phyloP scores from a whole-genome alignment of 2,888 invertebrate species.

The Sipha maydis region DNA sequence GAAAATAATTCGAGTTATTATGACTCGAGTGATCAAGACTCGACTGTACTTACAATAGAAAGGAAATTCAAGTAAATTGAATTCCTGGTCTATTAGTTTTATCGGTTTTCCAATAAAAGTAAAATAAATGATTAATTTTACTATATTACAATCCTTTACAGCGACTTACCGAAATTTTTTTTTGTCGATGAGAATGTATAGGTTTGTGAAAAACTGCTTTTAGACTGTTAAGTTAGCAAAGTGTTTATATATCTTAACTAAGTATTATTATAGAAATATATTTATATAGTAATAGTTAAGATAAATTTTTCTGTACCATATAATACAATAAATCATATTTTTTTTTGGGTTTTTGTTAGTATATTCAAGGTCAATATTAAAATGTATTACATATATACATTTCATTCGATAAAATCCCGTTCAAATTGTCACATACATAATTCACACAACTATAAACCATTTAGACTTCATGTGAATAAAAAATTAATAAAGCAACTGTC shows the following conservation, averaged over 20 bases:
- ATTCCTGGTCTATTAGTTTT: not conserved
- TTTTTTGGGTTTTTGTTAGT: not conserved
- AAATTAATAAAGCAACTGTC: too few species aligned
- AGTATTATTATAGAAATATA: not conserved
- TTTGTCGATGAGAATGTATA: constrained; percentile 30
- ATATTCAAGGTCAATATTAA: not conserved
- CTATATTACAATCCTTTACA: not conserved
- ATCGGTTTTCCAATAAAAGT: not conserved
- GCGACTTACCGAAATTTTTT: constrained; percentile 8
- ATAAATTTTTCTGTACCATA: constrained; percentile 23
- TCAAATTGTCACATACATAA: not conserved
- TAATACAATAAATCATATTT: constrained; percentile 31
- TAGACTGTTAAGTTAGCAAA: constrained; percentile 35
- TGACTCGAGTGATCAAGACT: too few species aligned
- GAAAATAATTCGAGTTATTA: too few species aligned
- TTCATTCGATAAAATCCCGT: not conserved
- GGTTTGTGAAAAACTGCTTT: constrained; percentile 30
- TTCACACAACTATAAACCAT: too few species aligned
- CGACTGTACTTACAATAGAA: not conserved
- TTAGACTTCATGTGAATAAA: too few species aligned
- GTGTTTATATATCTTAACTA: not conserved
- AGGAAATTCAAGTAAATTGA: not conserved
- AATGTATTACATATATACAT: constrained; percentile 12
- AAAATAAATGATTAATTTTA: constrained; percentile 6
- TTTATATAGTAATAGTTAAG: not conserved